Evolutionary conservation across 2,888 invertebrate genomes (phyloP).

Genomic region (Norana najaformis): DNA sequence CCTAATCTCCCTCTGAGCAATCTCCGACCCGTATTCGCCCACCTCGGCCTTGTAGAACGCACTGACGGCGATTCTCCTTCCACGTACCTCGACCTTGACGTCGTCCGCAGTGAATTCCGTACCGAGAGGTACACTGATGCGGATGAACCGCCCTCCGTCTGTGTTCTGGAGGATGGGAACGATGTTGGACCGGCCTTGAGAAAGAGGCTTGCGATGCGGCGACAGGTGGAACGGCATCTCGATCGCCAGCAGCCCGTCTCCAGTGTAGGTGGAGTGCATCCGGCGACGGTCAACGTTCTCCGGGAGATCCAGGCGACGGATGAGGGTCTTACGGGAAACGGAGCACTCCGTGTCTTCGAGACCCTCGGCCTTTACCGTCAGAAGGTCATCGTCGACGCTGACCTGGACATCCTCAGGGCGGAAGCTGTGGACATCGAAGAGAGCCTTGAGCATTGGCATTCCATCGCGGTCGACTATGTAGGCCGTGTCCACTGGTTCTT

Average conservation of each 20-base stretch:
- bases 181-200: slow-evolving; percentile 39
- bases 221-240: slow-evolving; percentile 48
- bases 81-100: slow-evolving; percentile 39
- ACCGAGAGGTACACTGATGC: slow-evolving; percentile 42
- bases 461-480: slow-evolving; percentile 44
- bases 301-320: slow-evolving; percentile 43
- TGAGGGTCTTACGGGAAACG: slow-evolving; percentile 44
- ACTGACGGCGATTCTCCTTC: slow-evolving; percentile 32
- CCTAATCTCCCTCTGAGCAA: slow-evolving; percentile 16
- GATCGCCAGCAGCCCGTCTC: slow-evolving; percentile 36
- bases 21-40: slow-evolving; percentile 44
- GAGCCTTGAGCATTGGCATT: slow-evolving; percentile 44
- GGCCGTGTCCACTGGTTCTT: slow-evolving; percentile 47
- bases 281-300: slow-evolving; percentile 39
- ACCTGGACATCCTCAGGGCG: slow-evolving; percentile 36
- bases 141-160: slow-evolving; percentile 42
- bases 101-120: slow-evolving; percentile 42
- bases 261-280: slow-evolving; percentile 24
- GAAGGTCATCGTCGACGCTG: slow-evolving; percentile 35
- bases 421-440: slow-evolving; percentile 40
- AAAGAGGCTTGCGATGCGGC: slow-evolving; percentile 39
- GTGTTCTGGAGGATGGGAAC: slow-evolving; percentile 43
- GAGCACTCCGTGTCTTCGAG: slow-evolving; percentile 43
- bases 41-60: slow-evolving; percentile 44
- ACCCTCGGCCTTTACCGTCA: slow-evolving; percentile 40